A percentile compares a stretch with the other conserved stretches of the same genome.
phyloP scores from a whole-genome alignment of 2,888 invertebrate genomes.

The Drosophila leonis region DNA sequence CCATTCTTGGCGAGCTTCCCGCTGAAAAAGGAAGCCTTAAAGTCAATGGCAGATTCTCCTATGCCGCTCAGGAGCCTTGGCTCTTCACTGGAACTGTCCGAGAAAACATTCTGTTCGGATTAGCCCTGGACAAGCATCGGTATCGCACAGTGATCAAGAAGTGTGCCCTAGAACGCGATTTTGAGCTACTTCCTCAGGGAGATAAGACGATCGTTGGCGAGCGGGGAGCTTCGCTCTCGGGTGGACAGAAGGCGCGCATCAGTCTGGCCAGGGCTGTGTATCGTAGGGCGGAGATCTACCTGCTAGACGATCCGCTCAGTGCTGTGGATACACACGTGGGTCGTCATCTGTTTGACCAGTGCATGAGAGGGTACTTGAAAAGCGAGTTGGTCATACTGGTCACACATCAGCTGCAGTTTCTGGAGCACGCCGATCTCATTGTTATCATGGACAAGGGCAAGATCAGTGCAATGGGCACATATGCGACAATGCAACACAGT shows the following conservation, averaged over 20 bases:
- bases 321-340: slow-evolving; percentile 97
- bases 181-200: slow-evolving; percentile 87
- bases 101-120: slow-evolving; percentile 88
- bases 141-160: slow-evolving; percentile 86
- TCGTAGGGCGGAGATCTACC: slow-evolving; percentile 93
- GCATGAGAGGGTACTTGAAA: slow-evolving; percentile 86
- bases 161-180: slow-evolving; percentile 87
- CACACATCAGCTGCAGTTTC: slow-evolving; percentile 94
- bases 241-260: slow-evolving; percentile 95
- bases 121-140: slow-evolving; percentile 87
- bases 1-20: slow-evolving; percentile 86
- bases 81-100: slow-evolving; percentile 89
- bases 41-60: slow-evolving; percentile 88
- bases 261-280: slow-evolving; percentile 95
- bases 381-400: slow-evolving; percentile 91
- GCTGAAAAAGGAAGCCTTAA: slow-evolving; percentile 86
- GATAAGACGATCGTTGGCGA: slow-evolving; percentile 91
- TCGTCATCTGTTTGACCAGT: slow-evolving; percentile 92
- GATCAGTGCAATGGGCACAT: slow-evolving; percentile 88
- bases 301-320: slow-evolving; percentile 95
- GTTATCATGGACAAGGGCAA: slow-evolving; percentile 83
- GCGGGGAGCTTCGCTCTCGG: slow-evolving; percentile 92
- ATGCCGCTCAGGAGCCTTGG: slow-evolving; percentile 94
- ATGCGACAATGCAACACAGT: slow-evolving; percentile 89
- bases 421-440: slow-evolving; percentile 88